Evolutionary conservation across 2,888 invertebrate genomes (phyloP).

Genomic region (Rhingia rostrata): DNA sequence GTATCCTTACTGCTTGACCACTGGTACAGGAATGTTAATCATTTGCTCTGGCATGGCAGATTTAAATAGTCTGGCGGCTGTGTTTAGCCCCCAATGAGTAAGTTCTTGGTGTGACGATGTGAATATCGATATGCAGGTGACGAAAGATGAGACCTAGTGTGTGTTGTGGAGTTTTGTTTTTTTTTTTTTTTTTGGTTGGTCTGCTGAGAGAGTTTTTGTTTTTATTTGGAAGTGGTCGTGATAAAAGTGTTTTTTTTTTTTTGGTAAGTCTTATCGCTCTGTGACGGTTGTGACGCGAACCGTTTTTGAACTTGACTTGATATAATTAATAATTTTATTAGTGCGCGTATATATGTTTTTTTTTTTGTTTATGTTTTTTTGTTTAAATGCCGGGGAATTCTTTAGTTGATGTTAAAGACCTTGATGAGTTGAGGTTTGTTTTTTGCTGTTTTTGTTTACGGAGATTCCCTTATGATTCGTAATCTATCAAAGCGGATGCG

Average conservation of each 20-base stretch:
- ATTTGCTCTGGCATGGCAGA: conserved; percentile 77
- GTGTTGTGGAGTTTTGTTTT: conserved; percentile 35
- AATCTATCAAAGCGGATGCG: conserved; percentile 13
- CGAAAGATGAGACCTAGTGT: conserved; percentile 64
- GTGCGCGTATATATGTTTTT: conserved; percentile 24
- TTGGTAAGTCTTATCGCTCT: conserved; percentile 33
- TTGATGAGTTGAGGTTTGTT: conserved; percentile 34
- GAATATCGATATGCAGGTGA: conserved; percentile 64
- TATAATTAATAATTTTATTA: conserved; percentile 61
- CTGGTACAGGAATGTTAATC: conserved; percentile 82
- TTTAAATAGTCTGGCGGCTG: conserved; percentile 77
- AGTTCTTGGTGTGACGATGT: conserved; percentile 66
- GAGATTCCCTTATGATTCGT: conserved; percentile 48
- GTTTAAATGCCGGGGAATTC: conserved; percentile 22
- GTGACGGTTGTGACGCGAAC: conserved; percentile 47
- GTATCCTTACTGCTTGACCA: conserved; percentile 80
- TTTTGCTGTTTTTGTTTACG: conserved; percentile 7
- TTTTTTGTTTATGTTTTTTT: conserved; percentile 19
- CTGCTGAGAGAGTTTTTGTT: conserved; percentile 16
- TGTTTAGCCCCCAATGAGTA: conserved; percentile 58
- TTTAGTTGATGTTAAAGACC: conserved; percentile 31
- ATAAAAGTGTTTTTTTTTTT: conserved; percentile 47
- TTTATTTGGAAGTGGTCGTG: conserved; percentile 45
- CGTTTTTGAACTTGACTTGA: conserved; percentile 69
- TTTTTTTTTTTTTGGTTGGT: conserved; percentile 27